A percentile compares a stretch with the other conserved stretches of the same genome.
Evolutionary conservation across 2,888 invertebrate species (phyloP).

Genomic region (Athripsodes cinereus): DNA sequence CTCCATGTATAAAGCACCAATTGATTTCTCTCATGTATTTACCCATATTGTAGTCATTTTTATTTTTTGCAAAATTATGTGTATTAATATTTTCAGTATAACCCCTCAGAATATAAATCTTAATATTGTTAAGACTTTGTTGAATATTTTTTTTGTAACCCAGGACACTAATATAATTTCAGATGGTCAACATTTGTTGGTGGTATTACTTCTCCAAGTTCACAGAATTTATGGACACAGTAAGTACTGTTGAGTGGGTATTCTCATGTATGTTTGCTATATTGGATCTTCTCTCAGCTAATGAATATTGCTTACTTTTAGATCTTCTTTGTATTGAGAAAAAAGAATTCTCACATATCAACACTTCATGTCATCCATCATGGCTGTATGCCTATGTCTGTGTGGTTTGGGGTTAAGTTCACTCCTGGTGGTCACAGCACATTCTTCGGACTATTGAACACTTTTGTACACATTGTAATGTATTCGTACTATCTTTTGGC

Average conservation of each 20-base stretch:
- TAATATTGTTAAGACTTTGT: too few species aligned
- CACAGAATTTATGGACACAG: slow-evolving; percentile 93
- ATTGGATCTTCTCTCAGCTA: background rate
- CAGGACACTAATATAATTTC: slow-evolving; percentile 43
- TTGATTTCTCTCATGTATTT: too few species aligned
- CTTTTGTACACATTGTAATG: slow-evolving; percentile 97
- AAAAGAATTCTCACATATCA: slow-evolving; percentile 90
- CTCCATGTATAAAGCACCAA: too few species aligned
- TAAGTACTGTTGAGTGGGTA: too few species aligned
- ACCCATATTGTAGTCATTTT: too few species aligned
- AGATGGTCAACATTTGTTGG: slow-evolving; percentile 94
- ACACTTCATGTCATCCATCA: slow-evolving; percentile 95
- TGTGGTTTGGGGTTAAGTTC: slow-evolving; percentile 96
- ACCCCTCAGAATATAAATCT: too few species aligned
- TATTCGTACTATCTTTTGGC: slow-evolving; percentile 89
- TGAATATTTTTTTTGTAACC: too few species aligned
- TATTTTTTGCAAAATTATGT: too few species aligned
- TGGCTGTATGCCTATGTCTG: slow-evolving; percentile 95
- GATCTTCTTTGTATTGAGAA: slow-evolving; percentile 92
- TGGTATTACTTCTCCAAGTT: slow-evolving; percentile 97
- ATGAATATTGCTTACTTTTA: too few species aligned
- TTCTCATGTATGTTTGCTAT: too few species aligned
- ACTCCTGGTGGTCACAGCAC: slow-evolving; percentile 95
- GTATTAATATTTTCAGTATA: background rate
- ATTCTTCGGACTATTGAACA: slow-evolving; percentile 91